These are phyloP conservation scores for Scyliorhinus canicula DNA, from an alignment of 2,797 vertebrate species.

Conservation along the genomic window DNA sequence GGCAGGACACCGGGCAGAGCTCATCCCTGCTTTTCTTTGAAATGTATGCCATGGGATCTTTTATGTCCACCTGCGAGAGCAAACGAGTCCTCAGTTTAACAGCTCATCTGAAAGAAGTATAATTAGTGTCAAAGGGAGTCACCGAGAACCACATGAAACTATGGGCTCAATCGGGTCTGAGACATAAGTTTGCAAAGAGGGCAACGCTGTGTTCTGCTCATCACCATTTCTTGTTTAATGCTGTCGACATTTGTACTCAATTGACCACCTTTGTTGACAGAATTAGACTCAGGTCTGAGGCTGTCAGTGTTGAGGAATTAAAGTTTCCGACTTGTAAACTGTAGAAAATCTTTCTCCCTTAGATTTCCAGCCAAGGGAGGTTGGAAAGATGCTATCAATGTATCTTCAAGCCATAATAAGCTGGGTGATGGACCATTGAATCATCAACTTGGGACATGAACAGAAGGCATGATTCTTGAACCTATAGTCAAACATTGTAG, in stretches of 20 bases:
- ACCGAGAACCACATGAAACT: not conserved
- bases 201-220: not conserved
- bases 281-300: not conserved
- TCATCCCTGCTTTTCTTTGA: not conserved
- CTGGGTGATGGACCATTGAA: not conserved
- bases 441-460: not conserved
- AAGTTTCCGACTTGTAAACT: not conserved
- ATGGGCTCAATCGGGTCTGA: not conserved
- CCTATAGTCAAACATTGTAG: not conserved
- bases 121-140: not conserved
- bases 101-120: not conserved
- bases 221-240: not conserved
- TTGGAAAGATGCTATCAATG: not conserved
- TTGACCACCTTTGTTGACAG: not conserved
- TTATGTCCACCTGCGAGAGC: not conserved
- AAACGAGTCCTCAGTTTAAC: not conserved
- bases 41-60: not conserved
- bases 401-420: not conserved
- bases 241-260: not conserved
- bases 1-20: not conserved
- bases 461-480: not conserved
- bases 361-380: not conserved
- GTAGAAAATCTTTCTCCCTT: not conserved
- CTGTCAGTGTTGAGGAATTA: not conserved
- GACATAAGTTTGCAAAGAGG: not conserved